A percentile compares a stretch with the other conserved stretches of the same genome.
phyloP scores from a whole-genome alignment of 2,113 vertebrate genomes.

The Tachuris rubrigastra region DNA sequence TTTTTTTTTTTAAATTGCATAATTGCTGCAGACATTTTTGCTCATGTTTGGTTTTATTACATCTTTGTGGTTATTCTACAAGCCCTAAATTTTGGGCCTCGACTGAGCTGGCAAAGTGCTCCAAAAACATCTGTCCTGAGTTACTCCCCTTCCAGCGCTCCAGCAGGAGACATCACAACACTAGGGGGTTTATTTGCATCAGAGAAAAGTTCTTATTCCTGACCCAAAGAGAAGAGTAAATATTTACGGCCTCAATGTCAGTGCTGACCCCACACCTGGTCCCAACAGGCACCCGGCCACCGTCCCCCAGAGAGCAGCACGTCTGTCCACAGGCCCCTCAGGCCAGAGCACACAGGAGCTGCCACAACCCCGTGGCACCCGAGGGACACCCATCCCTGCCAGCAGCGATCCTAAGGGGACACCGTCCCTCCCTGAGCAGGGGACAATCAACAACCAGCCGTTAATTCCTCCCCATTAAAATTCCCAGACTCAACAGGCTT shows the following conservation, averaged over 20 bases:
- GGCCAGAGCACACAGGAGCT: not conserved
- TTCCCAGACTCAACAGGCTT: not conserved
- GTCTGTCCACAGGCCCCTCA: fast-evolving
- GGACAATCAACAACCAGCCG: not conserved
- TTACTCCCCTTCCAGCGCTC: not conserved
- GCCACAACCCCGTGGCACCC: fast-evolving
- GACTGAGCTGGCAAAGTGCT: not conserved
- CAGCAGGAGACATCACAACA: not conserved
- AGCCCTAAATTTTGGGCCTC: constrained; percentile 55
- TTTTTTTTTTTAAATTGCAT: not conserved
- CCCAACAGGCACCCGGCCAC: fast-evolving
- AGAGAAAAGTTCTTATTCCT: not conserved
- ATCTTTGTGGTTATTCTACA: constrained; percentile 53
- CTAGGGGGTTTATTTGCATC: not conserved
- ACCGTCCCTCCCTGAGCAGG: fast-evolving
- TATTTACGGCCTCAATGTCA: not conserved
- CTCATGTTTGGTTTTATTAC: constrained; percentile 39
- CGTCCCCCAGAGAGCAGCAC: not conserved
- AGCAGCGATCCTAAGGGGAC: not conserved
- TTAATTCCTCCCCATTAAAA: not conserved
- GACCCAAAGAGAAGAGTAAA: not conserved
- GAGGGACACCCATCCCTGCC: not conserved
- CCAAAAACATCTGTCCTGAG: not conserved
- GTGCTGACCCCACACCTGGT: not conserved
- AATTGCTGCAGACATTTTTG: constrained; percentile 53